Evolutionary conservation across 2,888 invertebrate species (phyloP).

Genomic region (Limnephilus marmoratus): DNA sequence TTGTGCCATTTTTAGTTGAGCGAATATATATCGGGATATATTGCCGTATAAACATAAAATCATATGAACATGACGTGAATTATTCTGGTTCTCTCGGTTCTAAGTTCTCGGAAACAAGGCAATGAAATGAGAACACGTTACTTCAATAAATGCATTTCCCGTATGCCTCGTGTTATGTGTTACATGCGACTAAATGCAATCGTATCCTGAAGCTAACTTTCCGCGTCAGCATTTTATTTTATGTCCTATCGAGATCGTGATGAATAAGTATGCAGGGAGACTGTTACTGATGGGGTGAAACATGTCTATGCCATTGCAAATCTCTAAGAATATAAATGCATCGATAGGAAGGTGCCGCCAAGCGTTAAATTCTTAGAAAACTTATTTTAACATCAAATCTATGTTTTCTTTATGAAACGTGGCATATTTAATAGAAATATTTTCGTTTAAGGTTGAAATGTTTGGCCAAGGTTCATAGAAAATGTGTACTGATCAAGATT

Average conservation of each 20-base stretch:
- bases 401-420: not conserved
- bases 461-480: no score
- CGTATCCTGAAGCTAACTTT: not conserved
- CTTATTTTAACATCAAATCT: not conserved
- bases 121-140: not conserved
- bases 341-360: not conserved
- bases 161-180: not conserved
- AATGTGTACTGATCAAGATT: no score
- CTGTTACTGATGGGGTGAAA: not conserved
- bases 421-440: not conserved
- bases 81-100: no score
- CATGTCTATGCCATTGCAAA: not conserved
- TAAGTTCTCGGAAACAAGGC: not conserved
- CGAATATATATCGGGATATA: no score
- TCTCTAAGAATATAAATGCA: not conserved
- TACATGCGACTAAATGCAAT: not conserved
- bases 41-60: no score
- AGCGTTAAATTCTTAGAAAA: not conserved
- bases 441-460: no score
- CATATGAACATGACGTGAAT: no score
- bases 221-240: conserved; percentile 13
- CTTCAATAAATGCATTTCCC: not conserved
- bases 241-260: conserved; percentile 28
- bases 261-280: not conserved
- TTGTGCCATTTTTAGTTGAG: no score